Evolutionary conservation across 1,140 invertebrate species (phyloP).

Genomic region (Drosophila mayri): DNA sequence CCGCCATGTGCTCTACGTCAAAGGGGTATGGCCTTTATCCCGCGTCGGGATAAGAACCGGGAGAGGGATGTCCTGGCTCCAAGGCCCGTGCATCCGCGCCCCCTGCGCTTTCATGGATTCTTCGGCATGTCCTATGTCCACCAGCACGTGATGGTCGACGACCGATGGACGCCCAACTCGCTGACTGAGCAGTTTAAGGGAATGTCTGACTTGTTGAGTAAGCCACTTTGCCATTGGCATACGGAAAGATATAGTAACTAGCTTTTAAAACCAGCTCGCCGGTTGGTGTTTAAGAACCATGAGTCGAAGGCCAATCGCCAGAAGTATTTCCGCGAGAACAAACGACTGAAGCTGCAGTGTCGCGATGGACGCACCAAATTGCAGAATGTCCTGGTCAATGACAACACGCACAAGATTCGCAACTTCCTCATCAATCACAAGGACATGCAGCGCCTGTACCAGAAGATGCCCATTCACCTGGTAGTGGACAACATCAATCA

Average conservation of each 20-base stretch:
- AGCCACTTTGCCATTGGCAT: slow-evolving; percentile 5
- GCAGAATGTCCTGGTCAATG: slow-evolving; percentile 64
- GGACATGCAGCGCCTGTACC: slow-evolving; percentile 77
- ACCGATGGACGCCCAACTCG: slow-evolving; percentile 71
- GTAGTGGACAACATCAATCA: slow-evolving; percentile 83
- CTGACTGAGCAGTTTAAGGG: slow-evolving; percentile 73
- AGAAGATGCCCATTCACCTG: slow-evolving; percentile 76
- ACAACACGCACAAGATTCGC: slow-evolving; percentile 68
- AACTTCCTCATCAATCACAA: slow-evolving; percentile 75
- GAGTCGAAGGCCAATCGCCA: slow-evolving; percentile 70
- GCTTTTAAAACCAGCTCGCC: slow-evolving; percentile 43
- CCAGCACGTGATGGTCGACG: slow-evolving; percentile 74
- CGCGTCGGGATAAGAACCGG: slow-evolving; percentile 29
- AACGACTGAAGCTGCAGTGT: slow-evolving; percentile 68
- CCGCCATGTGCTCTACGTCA: slow-evolving; percentile 65
- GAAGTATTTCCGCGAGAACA: slow-evolving; percentile 56
- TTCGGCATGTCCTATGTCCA: slow-evolving; percentile 72
- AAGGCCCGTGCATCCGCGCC: slow-evolving; percentile 73
- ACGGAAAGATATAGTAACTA: background rate
- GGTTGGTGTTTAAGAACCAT: slow-evolving; percentile 64
- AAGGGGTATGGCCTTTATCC: slow-evolving; percentile 25
- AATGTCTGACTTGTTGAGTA: slow-evolving; percentile 76
- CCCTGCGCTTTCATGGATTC: slow-evolving; percentile 71
- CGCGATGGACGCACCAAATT: slow-evolving; percentile 74
- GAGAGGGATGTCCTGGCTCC: slow-evolving; percentile 64